phyloP scores from a whole-genome alignment of 2,113 vertebrate genomes.

The Condylura cristata region DNA sequence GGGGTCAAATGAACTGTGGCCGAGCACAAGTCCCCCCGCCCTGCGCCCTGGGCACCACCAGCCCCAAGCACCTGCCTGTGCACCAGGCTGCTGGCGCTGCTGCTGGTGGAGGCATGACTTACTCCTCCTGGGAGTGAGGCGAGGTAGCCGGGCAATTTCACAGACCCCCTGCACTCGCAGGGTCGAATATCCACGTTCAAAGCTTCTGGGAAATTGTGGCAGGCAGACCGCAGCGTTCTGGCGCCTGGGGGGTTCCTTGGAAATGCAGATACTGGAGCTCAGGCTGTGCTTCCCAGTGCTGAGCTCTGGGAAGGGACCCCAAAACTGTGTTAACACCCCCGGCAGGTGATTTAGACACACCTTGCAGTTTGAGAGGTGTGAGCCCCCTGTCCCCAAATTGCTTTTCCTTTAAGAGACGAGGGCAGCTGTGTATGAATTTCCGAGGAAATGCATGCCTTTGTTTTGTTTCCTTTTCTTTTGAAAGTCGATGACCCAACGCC shows the following conservation, averaged over 20 bases:
- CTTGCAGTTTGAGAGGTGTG: neutral
- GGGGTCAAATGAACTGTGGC: neutral
- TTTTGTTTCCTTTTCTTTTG: neutral
- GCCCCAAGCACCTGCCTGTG: neutral
- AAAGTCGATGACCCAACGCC: conserved; percentile 89
- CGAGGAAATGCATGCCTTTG: neutral
- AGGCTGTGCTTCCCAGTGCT: neutral
- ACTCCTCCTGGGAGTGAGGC: too few relatives aligned
- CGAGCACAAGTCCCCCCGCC: fast-evolving
- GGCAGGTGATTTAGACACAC: neutral
- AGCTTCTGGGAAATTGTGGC: neutral
- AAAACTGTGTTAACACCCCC: neutral
- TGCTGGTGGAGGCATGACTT: too few relatives aligned
- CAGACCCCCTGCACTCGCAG: neutral
- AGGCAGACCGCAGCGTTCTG: neutral
- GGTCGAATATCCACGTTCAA: neutral
- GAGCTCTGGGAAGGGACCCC: neutral
- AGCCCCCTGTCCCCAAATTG: too few relatives aligned
- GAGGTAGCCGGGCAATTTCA: neutral
- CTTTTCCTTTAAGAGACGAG: neutral
- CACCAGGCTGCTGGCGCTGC: too few relatives aligned
- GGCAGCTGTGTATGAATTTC: neutral
- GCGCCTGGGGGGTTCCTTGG: neutral
- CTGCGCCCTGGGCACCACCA: fast-evolving
- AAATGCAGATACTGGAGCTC: neutral